Conservation (phyloP, 2,113 vertebrate species). For the Patagioenas fasciata region DNA sequence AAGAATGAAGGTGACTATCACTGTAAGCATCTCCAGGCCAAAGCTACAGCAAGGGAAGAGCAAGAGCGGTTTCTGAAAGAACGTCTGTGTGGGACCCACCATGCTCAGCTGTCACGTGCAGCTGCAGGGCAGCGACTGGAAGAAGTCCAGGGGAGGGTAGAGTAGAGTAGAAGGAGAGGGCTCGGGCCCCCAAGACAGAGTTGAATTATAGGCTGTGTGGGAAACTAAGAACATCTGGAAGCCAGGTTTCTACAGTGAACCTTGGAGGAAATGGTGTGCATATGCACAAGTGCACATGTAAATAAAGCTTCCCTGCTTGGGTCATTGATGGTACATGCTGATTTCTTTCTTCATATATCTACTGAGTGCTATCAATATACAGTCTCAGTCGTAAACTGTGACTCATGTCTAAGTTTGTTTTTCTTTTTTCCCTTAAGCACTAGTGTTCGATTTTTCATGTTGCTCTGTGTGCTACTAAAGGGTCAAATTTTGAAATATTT, state of each 20-base stretch:
- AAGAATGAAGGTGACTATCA: not conserved
- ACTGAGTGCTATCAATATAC: not conserved
- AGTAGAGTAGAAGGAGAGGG: not conserved
- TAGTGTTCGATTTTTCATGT: not conserved
- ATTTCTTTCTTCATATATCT: not conserved
- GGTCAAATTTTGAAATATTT: not conserved
- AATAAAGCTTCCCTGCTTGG: not conserved
- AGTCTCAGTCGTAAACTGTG: not conserved
- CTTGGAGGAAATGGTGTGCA: not conserved
- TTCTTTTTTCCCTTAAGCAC: not conserved
- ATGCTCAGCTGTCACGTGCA: not conserved
- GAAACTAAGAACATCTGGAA: not conserved
- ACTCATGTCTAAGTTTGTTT: not conserved
- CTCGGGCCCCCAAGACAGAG: not conserved
- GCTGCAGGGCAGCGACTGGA: not conserved
- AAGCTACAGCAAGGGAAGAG: not conserved
- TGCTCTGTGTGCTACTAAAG: not conserved
- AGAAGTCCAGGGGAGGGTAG: not conserved
- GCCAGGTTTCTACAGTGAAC: not conserved
- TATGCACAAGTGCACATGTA: accelerated
- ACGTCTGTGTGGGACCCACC: not conserved
- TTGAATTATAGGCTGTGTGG: not conserved
- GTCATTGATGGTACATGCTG: not conserved
- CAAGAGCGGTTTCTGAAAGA: not conserved
- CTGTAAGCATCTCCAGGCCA: not conserved